A percentile compares a stretch with the other conserved stretches of the same genome.
phyloP scores from a whole-genome alignment of 2,888 invertebrate genomes.

The Meghimatium bilineatum region DNA sequence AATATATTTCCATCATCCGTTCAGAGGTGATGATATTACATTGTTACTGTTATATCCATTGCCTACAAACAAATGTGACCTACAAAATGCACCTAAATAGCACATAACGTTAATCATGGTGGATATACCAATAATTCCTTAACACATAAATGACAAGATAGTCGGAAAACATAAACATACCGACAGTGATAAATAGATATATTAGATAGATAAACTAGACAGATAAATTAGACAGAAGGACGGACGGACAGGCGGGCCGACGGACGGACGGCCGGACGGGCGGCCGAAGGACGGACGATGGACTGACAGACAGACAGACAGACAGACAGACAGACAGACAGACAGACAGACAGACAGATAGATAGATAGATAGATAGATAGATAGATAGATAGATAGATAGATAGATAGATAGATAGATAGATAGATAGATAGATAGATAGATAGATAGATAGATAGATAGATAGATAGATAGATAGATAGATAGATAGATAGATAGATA shows the following conservation, averaged over 20 bases:
- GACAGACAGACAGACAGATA: not conserved
- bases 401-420: not conserved
- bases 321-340: not conserved
- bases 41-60: no score
- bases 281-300: not conserved
- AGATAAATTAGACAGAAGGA: not conserved
- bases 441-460: not conserved
- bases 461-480: not conserved
- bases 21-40: no score
- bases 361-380: slow-evolving; percentile 25
- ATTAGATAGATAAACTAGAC: not conserved
- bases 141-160: no score
- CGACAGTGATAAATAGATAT: no score
- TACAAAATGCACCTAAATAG: no score
- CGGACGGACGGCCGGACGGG: not conserved
- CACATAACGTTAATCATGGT: no score
- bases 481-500: not conserved
- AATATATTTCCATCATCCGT: no score
- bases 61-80: no score
- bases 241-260: no score
- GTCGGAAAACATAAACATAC: no score
- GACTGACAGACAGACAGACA: not conserved
- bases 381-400: slow-evolving; percentile 8
- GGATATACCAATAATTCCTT: no score
- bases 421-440: not conserved